Conservation (phyloP, 2,113 vertebrate genomes). For the Sula dactylatra region DNA sequence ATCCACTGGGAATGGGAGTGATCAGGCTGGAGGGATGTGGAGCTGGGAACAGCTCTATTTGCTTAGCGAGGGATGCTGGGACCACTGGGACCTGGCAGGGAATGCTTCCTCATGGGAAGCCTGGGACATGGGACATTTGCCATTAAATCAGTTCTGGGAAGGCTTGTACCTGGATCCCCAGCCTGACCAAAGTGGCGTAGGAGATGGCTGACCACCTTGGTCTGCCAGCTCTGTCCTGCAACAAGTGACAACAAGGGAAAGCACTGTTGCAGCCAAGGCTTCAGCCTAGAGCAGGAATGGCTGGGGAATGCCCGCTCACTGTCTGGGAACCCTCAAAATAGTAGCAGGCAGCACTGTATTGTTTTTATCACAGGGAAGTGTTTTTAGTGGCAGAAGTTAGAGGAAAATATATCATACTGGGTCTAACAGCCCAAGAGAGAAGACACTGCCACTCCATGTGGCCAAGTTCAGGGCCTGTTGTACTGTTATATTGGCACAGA, state of each 20-base stretch:
- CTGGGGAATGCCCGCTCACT: neutral
- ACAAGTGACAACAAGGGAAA: neutral
- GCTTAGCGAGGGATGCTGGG: neutral
- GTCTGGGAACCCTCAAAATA: neutral
- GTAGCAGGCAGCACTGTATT: neutral
- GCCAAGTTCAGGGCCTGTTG: neutral
- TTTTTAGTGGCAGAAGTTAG: neutral
- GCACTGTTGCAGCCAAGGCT: neutral
- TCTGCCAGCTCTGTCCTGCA: neutral
- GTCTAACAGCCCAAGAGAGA: neutral
- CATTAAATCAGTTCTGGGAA: neutral
- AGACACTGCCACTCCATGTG: neutral
- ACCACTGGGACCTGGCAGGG: neutral
- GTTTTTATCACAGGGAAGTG: neutral
- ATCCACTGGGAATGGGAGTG: neutral
- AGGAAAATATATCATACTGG: neutral
- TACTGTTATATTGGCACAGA: neutral
- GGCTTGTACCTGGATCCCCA: neutral
- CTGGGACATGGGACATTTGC: neutral
- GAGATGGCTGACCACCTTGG: neutral
- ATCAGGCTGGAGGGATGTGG: neutral
- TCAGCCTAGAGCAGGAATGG: neutral
- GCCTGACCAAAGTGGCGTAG: neutral
- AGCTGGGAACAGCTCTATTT: neutral
- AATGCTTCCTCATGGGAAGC: neutral